These are phyloP conservation scores for Meleagris gallopavo DNA, from an alignment of 2,113 vertebrate species.

Conservation along the genomic window DNA sequence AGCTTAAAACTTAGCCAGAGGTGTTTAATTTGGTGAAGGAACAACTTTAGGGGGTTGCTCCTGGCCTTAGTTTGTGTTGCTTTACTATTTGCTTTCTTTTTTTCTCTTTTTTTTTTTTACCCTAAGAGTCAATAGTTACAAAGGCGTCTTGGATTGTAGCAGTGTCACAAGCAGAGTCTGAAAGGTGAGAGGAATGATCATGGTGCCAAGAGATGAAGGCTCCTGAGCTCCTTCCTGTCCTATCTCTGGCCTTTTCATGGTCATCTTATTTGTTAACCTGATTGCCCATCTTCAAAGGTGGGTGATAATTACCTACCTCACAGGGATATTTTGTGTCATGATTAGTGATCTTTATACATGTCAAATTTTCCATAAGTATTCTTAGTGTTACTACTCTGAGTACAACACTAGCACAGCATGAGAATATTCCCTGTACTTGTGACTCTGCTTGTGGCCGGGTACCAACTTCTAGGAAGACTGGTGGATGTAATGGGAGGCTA, in stretches of 20 bases:
- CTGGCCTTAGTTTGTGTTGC: neutral
- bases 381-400: neutral
- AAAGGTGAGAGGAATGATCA: neutral
- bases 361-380: neutral
- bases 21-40: neutral
- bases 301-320: conserved; percentile 53
- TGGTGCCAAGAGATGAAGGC: neutral
- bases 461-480: neutral
- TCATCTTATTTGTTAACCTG: neutral
- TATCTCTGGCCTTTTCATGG: neutral
- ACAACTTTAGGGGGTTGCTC: neutral
- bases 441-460: neutral
- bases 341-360: neutral
- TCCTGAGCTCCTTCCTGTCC: neutral
- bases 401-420: neutral
- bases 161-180: conserved; percentile 23
- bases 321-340: conserved; percentile 17
- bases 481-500: neutral
- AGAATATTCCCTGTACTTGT: neutral
- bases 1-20: neutral
- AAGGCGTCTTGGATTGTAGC: neutral
- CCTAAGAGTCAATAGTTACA: neutral
- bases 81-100: neutral
- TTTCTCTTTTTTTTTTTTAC: neutral
- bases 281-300: conserved; percentile 37